Base-by-base conservation (phyloP, 1,140 invertebrate species). In the Zaprionus lachaisei region DNA sequence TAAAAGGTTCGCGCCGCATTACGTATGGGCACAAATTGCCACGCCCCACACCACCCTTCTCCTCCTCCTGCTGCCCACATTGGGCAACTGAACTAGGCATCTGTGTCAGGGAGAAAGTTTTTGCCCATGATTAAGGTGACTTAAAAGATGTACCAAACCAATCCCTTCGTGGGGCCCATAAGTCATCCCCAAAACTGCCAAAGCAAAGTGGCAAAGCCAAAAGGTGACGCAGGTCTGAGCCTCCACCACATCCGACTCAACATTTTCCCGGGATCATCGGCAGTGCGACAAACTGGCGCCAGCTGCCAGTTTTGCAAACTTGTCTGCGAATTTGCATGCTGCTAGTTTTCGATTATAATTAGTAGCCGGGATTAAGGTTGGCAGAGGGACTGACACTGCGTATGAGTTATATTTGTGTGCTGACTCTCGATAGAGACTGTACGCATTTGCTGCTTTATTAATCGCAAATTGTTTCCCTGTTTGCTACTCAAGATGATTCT, bases 1-100 rank as follows among this genome's bases (percentile, higher is more conserved):
- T 80, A 80, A 83, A 83, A 84, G 81, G 77, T 74, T 83, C 81
- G 63, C 67, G 55, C 72, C 55, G 47, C 20, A 34, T 60, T n/a
- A 12, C 68, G 38, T 62, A 61, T 77, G 62, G 57, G 41, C 65
- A 49, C 47, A 51, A 51, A 51, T 51, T 51, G 47, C 56, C 56
- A n/a, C 9, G 22, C 22, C 31, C 2, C 17, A 0, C 11, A 14
- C 64, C 5, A 6, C 54, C 17, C 24, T 5, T 5, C 12, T 14
- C 24, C 5, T 1, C 17, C 11, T 44, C 3, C 14, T 31, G 7
- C 44, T 31, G 9, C 26, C 37, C 54, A 69, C 37, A 44, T 20
- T 9, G 61, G 6, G 6, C 22, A 5, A 41, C 44, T 41, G 15
- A 24, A 60, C 47, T 56, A 22, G 51, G 54, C 64, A 58, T 70